phyloP scores from a whole-genome alignment of 2,888 invertebrate genomes.

The Lutraria lutraria region DNA sequence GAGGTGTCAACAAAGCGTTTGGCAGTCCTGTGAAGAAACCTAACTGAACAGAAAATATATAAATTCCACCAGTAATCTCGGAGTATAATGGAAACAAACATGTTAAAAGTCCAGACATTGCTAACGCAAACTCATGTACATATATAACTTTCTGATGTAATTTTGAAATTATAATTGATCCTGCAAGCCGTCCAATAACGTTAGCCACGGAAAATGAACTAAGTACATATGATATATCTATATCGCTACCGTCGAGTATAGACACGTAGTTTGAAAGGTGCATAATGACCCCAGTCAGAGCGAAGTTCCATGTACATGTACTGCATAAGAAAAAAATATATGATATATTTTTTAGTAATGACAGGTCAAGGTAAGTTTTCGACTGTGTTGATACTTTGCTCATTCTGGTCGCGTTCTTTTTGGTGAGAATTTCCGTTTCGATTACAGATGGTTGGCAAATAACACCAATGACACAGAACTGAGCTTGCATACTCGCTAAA shows the following conservation, averaged over 20 bases:
- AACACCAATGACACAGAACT: constrained; percentile 64
- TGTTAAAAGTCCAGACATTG: constrained; percentile 49
- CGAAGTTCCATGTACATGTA: constrained; percentile 61
- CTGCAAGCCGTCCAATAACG: constrained; percentile 50
- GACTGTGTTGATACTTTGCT: neutral
- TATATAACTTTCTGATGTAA: constrained; percentile 34
- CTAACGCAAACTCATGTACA: constrained; percentile 41
- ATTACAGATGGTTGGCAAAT: constrained; percentile 60
- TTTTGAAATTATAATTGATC: constrained; percentile 50
- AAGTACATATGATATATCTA: constrained; percentile 52
- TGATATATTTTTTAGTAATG: constrained; percentile 46
- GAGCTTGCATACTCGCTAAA: constrained; percentile 58
- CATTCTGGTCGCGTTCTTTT: neutral
- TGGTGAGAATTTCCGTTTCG: constrained; percentile 46
- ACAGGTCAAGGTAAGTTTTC: constrained; percentile 51
- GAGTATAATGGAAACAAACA: constrained; percentile 57
- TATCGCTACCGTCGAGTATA: constrained; percentile 41
- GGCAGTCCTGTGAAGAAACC: constrained; percentile 64
- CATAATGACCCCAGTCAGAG: constrained; percentile 47
- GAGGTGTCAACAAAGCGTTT: constrained; percentile 62
- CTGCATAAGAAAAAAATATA: constrained; percentile 57
- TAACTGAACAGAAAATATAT: constrained; percentile 54
- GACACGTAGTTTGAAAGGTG: constrained; percentile 64
- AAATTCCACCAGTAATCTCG: constrained; percentile 25
- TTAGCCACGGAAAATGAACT: constrained; percentile 56